Base-by-base conservation (phyloP, 2,113 vertebrate species). In the Centropristis striata region DNA sequence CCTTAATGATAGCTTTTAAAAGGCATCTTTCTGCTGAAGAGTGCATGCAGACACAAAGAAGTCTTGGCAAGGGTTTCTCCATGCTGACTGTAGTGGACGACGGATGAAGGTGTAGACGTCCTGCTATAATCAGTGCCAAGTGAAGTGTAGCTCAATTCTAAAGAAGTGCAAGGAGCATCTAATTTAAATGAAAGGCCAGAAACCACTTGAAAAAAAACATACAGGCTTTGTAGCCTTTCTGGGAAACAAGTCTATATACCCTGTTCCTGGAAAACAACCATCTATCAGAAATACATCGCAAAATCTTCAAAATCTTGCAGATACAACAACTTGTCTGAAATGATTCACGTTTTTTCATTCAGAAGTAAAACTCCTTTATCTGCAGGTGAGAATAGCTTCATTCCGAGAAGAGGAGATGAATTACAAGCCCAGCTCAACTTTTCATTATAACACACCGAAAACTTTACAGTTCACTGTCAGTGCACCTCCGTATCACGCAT, bases 1-100 rank as follows among this genome's bases (percentile, higher is more conserved):
- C 69, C 73, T 83, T 89, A 80, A 92, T 77, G 46, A 86, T 75
- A 86, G 86, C 82, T 81, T 82, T 86, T 78, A 83, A 83, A 88
- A 64, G 68, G 64, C 39, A 42, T 57, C 28, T 80, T 66, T 78
- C 68, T 65, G 70, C 61, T 70, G 51, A 74, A 70, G 68, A 60
- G 58, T 61, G 69, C 72, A 67, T 20, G 36, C 44, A 72, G 77
- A 86, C 65, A 79, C 77, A 81, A 83, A 87, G 57, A 82, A 69
- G 50, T 71, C 57, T 83, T 77, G 78, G 83, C 72, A 64, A 11
- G 37, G 61, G 37, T 59, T 50, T 78, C 25, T 49, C 47, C 58
- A 65, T 50, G 69, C 61, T 72, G 57, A 84, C 73, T 63, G 54
- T 64, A 49, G 83, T 49, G 63, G 73, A 70, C 82, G 60, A 15